These are phyloP conservation scores for Perodicticus potto DNA, from an alignment of 2,797 vertebrate genomes.

Conservation along the genomic window DNA sequence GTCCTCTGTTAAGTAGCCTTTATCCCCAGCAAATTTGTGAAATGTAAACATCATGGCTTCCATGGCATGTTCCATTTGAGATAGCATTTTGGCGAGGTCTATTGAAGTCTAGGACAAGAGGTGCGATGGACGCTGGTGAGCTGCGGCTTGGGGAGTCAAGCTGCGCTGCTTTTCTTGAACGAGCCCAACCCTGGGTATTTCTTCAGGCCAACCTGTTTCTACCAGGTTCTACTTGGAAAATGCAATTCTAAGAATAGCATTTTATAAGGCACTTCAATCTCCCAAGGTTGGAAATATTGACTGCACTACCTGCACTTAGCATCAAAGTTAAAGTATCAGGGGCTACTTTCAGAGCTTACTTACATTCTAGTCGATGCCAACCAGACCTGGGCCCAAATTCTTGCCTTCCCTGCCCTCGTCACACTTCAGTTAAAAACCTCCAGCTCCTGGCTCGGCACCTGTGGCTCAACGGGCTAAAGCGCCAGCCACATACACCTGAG, in stretches of 20 bases:
- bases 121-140: no score
- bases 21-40: no score
- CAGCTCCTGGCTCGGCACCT: background rate
- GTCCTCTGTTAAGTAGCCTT: no score
- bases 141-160: no score
- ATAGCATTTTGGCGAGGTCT: no score
- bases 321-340: background rate
- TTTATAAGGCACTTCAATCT: background rate
- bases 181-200: background rate
- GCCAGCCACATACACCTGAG: no score
- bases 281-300: background rate
- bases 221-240: slow-evolving; percentile 8
- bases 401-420: background rate
- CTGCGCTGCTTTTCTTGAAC: background rate
- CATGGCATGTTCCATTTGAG: no score
- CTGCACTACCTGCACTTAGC: background rate
- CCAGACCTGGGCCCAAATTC: background rate
- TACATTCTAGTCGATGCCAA: background rate
- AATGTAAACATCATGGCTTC: no score
- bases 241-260: background rate
- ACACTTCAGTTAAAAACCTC: background rate
- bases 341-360: background rate
- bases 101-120: no score
- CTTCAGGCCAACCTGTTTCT: background rate
- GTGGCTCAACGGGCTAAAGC: no score